Base-by-base conservation (phyloP, 2,797 vertebrate species). In the Sebastes miniatus region DNA sequence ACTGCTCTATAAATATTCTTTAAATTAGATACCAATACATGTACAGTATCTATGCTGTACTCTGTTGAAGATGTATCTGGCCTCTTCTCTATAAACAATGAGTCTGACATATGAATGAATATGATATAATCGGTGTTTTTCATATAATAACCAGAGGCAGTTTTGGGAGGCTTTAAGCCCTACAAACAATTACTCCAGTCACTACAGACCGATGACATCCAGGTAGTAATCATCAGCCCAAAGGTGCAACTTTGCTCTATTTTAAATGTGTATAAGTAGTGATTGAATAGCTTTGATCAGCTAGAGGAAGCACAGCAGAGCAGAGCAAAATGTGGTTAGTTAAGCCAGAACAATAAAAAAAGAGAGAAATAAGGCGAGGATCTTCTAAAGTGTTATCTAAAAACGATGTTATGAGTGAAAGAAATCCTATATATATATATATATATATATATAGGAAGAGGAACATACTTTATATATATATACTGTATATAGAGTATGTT, bases 211-310 rank as follows among this genome's bases (percentile, higher is more conserved):
- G 16, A 54, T 58, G 80, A 29, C 66, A 79, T 59, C n/a, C 29
- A 71, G 72, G 39, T 75, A 27, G 27, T 36, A 76, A 57, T 71
- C 54, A 79, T 50, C 70, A 52, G 22, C 47, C n/a, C 43, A 69
- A 74, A 61, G 52, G 39, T 65, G 50, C 29, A 54, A 8, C 34
- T 78, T 62, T 69, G 18, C 10, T 71, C 16, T 22, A 1, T 39
- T 79, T 79, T 43, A 50, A 75, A 27, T 66, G 31, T 59, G 39
- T 29, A 56, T 56, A 56, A 58, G 9, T 36, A 22, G 14, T 57
- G 14, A 18, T 4, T 68, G 11, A 69, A 43, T 16, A 31, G 13
- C 20, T 50, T 54, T 12, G 39, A 43, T 36, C 18, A 63, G 7
- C 10, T 29, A 13, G 12, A 56, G 24, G 24, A 5, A 22, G 50